Conservation (phyloP, 2,797 vertebrate species). For the Dicrostonyx torquatus region DNA sequence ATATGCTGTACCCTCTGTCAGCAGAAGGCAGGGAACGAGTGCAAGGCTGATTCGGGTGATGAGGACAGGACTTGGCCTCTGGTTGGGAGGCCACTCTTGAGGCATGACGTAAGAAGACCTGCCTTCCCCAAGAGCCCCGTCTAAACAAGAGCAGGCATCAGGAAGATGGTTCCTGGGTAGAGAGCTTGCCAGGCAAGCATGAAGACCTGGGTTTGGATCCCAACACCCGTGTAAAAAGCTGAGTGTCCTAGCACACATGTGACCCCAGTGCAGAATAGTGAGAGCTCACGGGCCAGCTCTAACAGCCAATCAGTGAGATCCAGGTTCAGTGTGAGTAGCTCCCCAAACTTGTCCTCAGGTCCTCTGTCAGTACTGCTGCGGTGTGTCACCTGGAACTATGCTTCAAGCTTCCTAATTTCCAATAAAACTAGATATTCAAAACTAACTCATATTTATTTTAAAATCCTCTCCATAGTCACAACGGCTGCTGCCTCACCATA, state of each 20-base stretch:
- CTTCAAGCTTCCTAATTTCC: neutral
- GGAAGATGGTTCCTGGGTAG: neutral
- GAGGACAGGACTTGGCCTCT: fast-evolving
- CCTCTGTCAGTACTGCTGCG: neutral
- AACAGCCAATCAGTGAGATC: neutral
- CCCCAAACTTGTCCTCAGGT: neutral
- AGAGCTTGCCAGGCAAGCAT: neutral
- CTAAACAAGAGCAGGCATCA: neutral
- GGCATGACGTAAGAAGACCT: neutral
- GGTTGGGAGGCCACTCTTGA: neutral
- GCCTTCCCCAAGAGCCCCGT: neutral
- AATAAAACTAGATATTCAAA: neutral
- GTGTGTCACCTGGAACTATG: neutral
- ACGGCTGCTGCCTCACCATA: neutral
- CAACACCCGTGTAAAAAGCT: neutral
- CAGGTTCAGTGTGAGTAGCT: neutral
- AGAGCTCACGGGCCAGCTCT: neutral
- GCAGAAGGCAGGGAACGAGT: neutral
- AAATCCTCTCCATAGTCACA: neutral
- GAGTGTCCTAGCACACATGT: neutral
- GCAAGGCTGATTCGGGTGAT: fast-evolving
- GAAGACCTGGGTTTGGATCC: neutral
- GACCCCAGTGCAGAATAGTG: neutral
- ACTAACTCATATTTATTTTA: neutral
- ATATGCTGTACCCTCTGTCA: neutral